phyloP scores from a whole-genome alignment of 2,113 vertebrate genomes.

The Monarcha castaneiventris region DNA sequence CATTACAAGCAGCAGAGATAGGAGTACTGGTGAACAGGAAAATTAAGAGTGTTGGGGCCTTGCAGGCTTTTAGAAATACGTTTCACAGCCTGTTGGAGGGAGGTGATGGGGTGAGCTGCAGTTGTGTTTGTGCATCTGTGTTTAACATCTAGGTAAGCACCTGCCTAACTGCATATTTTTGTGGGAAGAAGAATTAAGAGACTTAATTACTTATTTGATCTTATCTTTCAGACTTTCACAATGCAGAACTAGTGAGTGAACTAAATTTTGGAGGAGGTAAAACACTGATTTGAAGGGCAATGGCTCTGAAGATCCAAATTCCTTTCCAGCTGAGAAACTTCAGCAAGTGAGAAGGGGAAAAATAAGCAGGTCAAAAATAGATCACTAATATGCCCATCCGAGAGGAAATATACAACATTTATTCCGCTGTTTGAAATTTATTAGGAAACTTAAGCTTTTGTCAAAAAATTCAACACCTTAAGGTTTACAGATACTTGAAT shows the following conservation, averaged over 20 bases:
- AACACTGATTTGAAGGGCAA: neutral
- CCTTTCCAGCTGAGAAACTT: neutral
- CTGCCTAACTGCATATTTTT: neutral
- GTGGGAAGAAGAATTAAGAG: neutral
- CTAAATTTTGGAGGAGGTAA: neutral
- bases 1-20: neutral
- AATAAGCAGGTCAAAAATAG: neutral
- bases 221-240: neutral
- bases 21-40: neutral
- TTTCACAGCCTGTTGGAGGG: neutral
- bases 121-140: neutral
- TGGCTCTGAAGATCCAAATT: neutral
- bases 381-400: neutral
- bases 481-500: neutral
- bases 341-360: neutral
- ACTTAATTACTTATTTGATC: neutral
- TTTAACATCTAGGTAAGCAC: neutral
- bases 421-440: neutral
- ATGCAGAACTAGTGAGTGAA: neutral
- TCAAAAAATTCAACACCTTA: neutral
- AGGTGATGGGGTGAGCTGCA: neutral
- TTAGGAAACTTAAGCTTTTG: neutral
- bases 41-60: neutral
- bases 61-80: neutral
- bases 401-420: fast-evolving